Base-by-base conservation (phyloP, 1,140 invertebrate genomes). In the Pogonus chalceus region DNA sequence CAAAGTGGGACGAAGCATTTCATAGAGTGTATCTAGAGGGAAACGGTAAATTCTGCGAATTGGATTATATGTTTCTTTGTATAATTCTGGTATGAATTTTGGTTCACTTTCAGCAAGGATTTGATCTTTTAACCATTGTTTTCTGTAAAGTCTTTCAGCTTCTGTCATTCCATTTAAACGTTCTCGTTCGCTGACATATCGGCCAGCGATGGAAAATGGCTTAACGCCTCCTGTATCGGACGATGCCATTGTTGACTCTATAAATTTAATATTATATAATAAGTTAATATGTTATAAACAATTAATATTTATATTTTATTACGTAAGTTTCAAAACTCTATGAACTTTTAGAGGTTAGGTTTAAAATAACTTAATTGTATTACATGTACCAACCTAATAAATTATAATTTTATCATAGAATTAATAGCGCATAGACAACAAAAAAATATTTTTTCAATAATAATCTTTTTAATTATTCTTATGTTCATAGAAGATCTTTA, bases 111-210 rank as follows among this genome's bases (percentile, higher is more conserved):
- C 75, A 47, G 79, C 69, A 26, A 94, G 72, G 58, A 81, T 64
- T 75, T 91, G 88, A 74, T 91, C 89, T 66, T 90, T 82, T 1
- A 92, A 58, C 81, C 82, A 94, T 66, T 91, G 79, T 58, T 81
- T 83, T 54, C 90, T 78, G 80, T 84, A 92, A 43, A 80, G 80
- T 59, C 90, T 77, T 74, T 92, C 90, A n/a, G 80, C 83, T 65
- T 84, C 74, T 3, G 81, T 83, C 88, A 92, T 93, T 52, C 88
- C 88, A 48, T 81, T 62, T 20, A 87, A 72, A 66, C 90, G 78
- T 72, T 92, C 85, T 56, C 88, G 76, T 73, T 90, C 85, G 0
- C 67, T 67, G 16, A 72, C 76, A 70, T 87, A 77, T 52, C 88
- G 83, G 1, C 88, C 87, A 55, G 75, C 75, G 60, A 94, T 87